phyloP scores from a whole-genome alignment of 2,888 invertebrate genomes.

The Chrysotoxum bicinctum region DNA sequence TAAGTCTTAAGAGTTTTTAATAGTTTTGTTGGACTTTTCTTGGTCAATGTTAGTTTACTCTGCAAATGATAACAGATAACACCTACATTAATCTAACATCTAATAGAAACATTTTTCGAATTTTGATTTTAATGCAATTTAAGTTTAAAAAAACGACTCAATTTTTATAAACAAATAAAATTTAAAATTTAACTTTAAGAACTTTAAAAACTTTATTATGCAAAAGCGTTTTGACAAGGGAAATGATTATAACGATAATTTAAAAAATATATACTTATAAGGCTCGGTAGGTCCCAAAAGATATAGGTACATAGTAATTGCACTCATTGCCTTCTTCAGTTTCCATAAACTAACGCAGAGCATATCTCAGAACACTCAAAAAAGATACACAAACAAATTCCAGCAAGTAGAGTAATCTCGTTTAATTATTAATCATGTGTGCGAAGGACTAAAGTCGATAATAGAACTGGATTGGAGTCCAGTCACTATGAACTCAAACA shows the following conservation, averaged over 20 bases:
- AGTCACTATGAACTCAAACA: constrained; percentile 72
- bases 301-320: not conserved
- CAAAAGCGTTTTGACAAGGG: too few species aligned
- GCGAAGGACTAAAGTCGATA: constrained; percentile 76
- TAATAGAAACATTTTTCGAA: too few species aligned
- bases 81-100: too few species aligned
- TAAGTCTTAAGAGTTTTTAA: too few species aligned
- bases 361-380: constrained; percentile 23
- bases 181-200: too few species aligned
- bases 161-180: too few species aligned
- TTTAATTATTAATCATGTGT: constrained; percentile 80
- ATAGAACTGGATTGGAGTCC: constrained; percentile 75
- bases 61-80: too few species aligned
- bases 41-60: too few species aligned
- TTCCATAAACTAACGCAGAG: not conserved
- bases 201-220: too few species aligned
- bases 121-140: too few species aligned
- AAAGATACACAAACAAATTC: constrained; percentile 37
- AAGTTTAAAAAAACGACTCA: too few species aligned
- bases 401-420: constrained; percentile 74
- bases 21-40: too few species aligned
- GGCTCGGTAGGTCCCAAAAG: not conserved
- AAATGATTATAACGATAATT: not conserved
- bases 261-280: not conserved
- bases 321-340: not conserved